Conservation (phyloP, 2,797 vertebrate species). For the Muscicapa comitata region DNA sequence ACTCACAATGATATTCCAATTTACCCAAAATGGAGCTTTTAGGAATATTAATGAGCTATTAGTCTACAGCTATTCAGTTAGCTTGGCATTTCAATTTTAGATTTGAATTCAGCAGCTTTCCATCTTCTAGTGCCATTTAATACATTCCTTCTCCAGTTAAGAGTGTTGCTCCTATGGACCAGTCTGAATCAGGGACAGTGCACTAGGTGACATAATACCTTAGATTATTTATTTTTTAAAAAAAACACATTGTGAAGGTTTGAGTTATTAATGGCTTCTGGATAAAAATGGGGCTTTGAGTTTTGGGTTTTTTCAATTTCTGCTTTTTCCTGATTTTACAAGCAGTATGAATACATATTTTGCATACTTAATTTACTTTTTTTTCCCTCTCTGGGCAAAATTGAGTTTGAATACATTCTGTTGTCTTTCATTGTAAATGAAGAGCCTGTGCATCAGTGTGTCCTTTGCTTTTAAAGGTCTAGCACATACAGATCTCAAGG, state of each 20-base stretch:
- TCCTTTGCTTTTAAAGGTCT: conserved; percentile 77
- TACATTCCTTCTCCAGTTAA: not conserved
- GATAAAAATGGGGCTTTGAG: not conserved
- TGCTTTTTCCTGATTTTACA: not conserved
- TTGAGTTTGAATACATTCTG: not conserved
- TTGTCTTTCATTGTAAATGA: not conserved
- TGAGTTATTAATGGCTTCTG: not conserved
- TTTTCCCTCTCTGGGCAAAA: not conserved
- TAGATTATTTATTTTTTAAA: not conserved
- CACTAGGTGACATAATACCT: not conserved
- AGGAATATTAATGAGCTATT: not conserved
- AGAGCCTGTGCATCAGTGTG: not conserved
- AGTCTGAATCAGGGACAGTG: not conserved
- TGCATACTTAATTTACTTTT: not conserved
- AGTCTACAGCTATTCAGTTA: not conserved
- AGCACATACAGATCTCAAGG: conserved; percentile 79
- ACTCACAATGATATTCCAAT: not conserved
- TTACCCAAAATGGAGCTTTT: not conserved
- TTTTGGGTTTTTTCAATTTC: not conserved
- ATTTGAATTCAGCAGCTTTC: not conserved
- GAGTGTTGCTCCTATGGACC: not conserved
- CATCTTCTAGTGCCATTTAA: not conserved
- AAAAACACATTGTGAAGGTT: not conserved
- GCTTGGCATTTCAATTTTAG: not conserved
- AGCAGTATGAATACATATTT: not conserved